Evolutionary conservation across 2,888 invertebrate genomes (phyloP).

Genomic region (Plagiodera versicolora): DNA sequence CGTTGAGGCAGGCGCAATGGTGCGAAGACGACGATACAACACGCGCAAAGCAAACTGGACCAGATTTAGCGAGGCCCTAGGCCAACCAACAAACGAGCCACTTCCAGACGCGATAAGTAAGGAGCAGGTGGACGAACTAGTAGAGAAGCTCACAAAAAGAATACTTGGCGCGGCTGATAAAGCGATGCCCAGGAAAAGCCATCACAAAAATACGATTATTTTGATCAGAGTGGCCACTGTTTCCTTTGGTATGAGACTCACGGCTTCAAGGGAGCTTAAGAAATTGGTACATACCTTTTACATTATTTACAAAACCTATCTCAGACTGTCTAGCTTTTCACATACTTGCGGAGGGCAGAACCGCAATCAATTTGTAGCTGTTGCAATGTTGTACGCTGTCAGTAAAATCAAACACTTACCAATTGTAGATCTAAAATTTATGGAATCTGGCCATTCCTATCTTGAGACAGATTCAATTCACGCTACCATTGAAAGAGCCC

Average conservation of each 20-base stretch:
- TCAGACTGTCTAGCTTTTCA: constrained; percentile 21
- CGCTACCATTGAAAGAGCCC: constrained; percentile 21
- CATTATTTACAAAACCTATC: constrained; percentile 28
- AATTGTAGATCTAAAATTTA: constrained; percentile 34
- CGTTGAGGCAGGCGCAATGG: too few species aligned
- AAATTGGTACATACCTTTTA: constrained; percentile 31
- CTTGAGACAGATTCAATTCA: constrained; percentile 24
- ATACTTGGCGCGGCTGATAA: too few species aligned
- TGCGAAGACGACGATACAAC: too few species aligned
- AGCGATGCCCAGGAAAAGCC: too few species aligned
- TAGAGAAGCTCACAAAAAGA: too few species aligned
- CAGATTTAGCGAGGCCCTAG: too few species aligned
- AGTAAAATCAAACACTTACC: constrained; percentile 23
- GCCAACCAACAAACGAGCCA: too few species aligned
- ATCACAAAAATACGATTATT: neutral
- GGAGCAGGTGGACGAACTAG: too few species aligned
- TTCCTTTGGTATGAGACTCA: constrained; percentile 28
- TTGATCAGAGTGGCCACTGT: constrained; percentile 5
- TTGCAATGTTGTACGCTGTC: constrained; percentile 27
- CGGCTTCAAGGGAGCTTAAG: constrained; percentile 27
- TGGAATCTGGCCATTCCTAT: constrained; percentile 33
- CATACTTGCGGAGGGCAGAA: constrained; percentile 27
- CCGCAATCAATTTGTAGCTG: constrained; percentile 25
- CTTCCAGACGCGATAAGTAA: too few species aligned
- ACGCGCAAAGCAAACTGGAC: too few species aligned